Conservation (phyloP, 1,140 invertebrate species). For the Ceratosolen fusciceps region DNA sequence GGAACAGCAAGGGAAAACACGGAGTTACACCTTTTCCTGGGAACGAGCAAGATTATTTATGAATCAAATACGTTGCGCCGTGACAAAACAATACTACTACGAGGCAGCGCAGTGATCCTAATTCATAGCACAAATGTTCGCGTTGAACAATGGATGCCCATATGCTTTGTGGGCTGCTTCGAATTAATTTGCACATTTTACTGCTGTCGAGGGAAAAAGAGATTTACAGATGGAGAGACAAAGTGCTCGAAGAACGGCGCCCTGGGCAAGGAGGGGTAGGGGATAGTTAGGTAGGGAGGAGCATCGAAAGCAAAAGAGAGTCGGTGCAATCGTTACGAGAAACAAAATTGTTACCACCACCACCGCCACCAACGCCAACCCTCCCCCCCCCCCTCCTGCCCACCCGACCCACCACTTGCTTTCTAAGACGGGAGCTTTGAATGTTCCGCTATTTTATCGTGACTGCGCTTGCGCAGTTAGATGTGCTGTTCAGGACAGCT, state of each 20-base stretch:
- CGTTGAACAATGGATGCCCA: slow-evolving; percentile 23
- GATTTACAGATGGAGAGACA: background rate
- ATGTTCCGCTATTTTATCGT: background rate
- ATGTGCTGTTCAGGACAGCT: background rate
- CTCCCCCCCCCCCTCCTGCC: no score
- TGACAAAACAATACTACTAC: slow-evolving; percentile 34
- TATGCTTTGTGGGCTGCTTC: background rate
- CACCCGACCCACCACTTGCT: no score
- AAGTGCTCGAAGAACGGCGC: background rate
- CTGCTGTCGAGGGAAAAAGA: background rate
- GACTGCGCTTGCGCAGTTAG: background rate
- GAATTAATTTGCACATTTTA: slow-evolving; percentile 45
- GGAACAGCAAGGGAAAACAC: background rate
- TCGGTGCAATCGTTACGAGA: slow-evolving; percentile 37
- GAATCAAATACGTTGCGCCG: slow-evolving; percentile 10
- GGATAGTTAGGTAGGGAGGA: background rate
- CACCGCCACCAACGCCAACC: no score
- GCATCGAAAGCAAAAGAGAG: background rate
- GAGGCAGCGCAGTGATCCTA: slow-evolving; percentile 4
- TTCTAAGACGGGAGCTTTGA: slow-evolving; percentile 1
- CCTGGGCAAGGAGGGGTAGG: background rate
- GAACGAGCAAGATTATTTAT: slow-evolving; percentile 12
- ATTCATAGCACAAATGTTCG: slow-evolving; percentile 32
- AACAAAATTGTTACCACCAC: background rate
- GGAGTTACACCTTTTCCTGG: background rate